Evolutionary conservation across 2,888 invertebrate genomes (phyloP), one percentile per base, ranked within the genome.

Genomic region (Pandemis corylana): DNA sequence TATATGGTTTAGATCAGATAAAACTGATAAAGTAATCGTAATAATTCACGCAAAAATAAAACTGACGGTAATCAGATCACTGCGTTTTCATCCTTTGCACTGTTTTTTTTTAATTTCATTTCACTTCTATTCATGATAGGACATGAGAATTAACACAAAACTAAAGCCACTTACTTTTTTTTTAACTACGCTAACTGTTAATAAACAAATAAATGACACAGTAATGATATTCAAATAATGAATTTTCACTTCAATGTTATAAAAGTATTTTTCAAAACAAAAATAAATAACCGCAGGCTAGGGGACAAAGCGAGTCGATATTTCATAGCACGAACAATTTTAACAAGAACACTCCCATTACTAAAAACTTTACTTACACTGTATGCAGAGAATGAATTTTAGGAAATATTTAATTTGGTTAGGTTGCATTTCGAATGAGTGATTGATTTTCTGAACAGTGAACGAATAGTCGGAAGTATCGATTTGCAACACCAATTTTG

Each of bases 351-450:
- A 13, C 44, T 13, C 51, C 12, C n/a, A 28, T n/a, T 36, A 15
- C 2, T 15, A 12, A 59, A 20, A 20, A 65, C 3, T 6, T 68
- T 53, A 4, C 15, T 12, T 13, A 13, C 20, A 12, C 20, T 15
- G n/a, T n/a, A 10, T 7, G 59, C 0, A 2, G 9, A 5, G 41
- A 63, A 61, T 44, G 44, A 46, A 53, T 66, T 65, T 65, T 44
- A 69, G 59, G 49, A 20, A 41, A 51, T 61, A 12, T 74, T 74
- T 51, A 69, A 74, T 74, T 74, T 51, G 0, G 61, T 61, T 61
- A 59, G 69, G 44, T 53, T 74, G 61, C 44, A 15, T 69, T 61
- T 61, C 51, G 69, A 73, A 59, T 66, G 74, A 70, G 71, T 75
- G 71, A 64, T 59, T 49, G 51, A 63, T 51, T 71, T 72, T 63